Base-by-base conservation (phyloP, 2,113 vertebrate species). In the Phaetusa simplex region DNA sequence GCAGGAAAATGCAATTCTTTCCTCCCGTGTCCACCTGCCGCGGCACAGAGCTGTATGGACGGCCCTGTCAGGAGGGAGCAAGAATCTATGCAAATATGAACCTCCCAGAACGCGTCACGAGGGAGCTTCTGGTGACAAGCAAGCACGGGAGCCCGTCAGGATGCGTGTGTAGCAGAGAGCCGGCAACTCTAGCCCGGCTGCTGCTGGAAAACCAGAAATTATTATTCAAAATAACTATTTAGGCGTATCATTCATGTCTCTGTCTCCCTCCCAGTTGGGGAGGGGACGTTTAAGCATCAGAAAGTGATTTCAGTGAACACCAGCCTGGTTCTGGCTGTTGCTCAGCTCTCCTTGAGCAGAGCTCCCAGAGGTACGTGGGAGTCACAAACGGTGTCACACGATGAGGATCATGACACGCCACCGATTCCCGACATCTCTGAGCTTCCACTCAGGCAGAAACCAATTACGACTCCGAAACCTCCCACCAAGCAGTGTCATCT, bases 71-170 rank as follows among this genome's bases (percentile, higher is more conserved):
- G 58, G 17, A 79, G 40, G 32, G 22, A 49, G 53, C 34, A 53
- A 12, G 3, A 26, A 13, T 11, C 47, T 2, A 0, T 3, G 43
- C 3, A 12, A 69, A 30, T 6, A 19, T 2, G 32, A 61, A 47
- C 34, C 22, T 42, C 64, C 10, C 42, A 22, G 49, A 62, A 36
- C 21, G 5, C 0, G 1, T 12, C 45, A 32, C 6, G 2, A 36
- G 80, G 81, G 66, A 47, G 32, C 36, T 77, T 17, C 67, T 67
- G 77, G 53, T 18, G 62, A 53, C 45, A 67, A 29, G 42, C 30
- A 13, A n/a, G 40, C 43, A 30, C 3, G 4, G 24, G 55, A 36
- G 12, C 4, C 24, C 1, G 3, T 8, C 13, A 12, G 62, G 34
- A n/a, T 1, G 6, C 3, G 29, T 12, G 61, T 7, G 58, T 4